Evolutionary conservation across 1,140 invertebrate species (phyloP), one percentile per base, ranked within the genome.

Genomic region (Plutomurus gul): DNA sequence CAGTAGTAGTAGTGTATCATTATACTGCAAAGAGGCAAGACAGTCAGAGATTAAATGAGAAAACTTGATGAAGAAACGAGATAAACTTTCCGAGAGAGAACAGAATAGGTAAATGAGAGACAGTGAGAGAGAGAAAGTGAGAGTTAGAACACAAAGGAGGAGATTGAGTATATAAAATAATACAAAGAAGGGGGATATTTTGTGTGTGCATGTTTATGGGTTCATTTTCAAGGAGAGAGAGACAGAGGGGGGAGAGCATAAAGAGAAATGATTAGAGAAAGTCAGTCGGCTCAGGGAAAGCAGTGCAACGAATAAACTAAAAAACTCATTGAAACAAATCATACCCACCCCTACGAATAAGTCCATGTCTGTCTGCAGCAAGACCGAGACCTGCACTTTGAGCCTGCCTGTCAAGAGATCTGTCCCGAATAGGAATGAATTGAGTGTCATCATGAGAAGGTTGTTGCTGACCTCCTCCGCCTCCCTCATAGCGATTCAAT

Each of bases 341-440:
- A 65, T 65, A 65, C 56, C 56, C 56, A 65, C 56, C 56, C 56
- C 56, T 65, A 65, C 36, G 56, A 65, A 65, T 65, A 36, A 33
- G 56, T 65, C 36, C 27, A 65, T 65, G 56, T 65, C 56, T 65
- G 4, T 65, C 56, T 33, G 56, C 30, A 65, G 56, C 56, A 65
- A 30, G 56, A 65, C 30, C 56, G 36, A 65, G 70, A 39, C 70
- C 70, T 43, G 70, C 70, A 72, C 36, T 43, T 72, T 72, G 70
- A 72, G 70, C 70, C 40, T 72, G 70, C 40, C 79, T 56, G 46
- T 77, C 75, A 30, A 77, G 30, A 37, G 79, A 77, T 65, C 75
- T 51, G 37, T 81, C 73, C n/a, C 80, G 76, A 40, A 81, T 81
- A 40, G 80, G 72, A 46, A 81, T 78, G 46, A 78, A 78, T 49